Evolutionary conservation across 2,888 invertebrate genomes (phyloP).

Genomic region (Omphaloscelis lunosa): DNA sequence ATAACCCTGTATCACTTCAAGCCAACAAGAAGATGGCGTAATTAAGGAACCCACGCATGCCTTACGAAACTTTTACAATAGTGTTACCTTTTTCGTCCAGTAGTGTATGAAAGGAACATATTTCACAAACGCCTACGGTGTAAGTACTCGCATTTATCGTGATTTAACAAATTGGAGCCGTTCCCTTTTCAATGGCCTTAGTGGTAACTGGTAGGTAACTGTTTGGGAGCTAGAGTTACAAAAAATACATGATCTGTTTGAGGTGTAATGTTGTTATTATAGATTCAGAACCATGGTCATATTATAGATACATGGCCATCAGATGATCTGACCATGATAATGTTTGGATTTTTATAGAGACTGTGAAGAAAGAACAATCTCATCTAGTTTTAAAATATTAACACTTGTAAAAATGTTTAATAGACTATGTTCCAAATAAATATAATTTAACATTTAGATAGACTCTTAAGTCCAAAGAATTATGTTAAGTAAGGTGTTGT

Average conservation of each 20-base stretch:
- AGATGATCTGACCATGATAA: not conserved
- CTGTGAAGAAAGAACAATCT: not conserved
- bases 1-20: not conserved
- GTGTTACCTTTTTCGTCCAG: constrained; percentile 23
- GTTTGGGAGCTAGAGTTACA: constrained; percentile 27
- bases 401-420: not conserved
- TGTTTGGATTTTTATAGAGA: not conserved
- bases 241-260: not conserved
- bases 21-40: not conserved
- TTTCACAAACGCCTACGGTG: constrained; percentile 56
- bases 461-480: not conserved
- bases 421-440: not conserved
- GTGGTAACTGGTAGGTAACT: constrained; percentile 15
- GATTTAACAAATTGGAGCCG: constrained; percentile 65
- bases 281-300: not conserved
- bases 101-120: constrained; percentile 39
- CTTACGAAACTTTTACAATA: constrained; percentile 31
- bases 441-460: not conserved
- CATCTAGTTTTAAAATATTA: not conserved
- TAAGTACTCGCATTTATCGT: constrained; percentile 54
- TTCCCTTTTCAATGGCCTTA: constrained; percentile 65
- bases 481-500: not conserved
- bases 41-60: not conserved
- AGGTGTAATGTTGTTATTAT: not conserved
- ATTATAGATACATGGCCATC: not conserved